phyloP scores from a whole-genome alignment of 1,140 invertebrate genomes.

The Melitaea cinxia region DNA sequence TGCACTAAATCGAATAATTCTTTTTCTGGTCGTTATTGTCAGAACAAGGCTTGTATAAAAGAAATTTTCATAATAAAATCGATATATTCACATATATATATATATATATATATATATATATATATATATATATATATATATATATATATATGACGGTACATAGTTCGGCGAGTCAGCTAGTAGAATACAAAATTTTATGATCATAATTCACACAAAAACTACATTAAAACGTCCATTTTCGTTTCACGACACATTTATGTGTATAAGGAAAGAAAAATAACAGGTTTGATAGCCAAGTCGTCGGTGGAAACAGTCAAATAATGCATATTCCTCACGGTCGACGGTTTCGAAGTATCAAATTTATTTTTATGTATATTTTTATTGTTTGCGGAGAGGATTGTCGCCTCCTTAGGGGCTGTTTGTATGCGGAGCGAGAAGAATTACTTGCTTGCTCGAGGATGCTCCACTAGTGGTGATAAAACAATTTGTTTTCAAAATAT shows the following conservation, averaged over 20 bases:
- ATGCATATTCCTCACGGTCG: slow-evolving; percentile 64
- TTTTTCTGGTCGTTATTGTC: too few species aligned
- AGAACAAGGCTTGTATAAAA: too few species aligned
- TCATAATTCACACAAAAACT: not conserved
- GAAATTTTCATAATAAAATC: too few species aligned
- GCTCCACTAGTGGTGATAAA: slow-evolving; percentile 70
- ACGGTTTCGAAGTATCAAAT: slow-evolving; percentile 69
- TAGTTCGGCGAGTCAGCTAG: too few species aligned
- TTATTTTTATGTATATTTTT: slow-evolving; percentile 80
- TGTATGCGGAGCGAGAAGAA: slow-evolving; percentile 76
- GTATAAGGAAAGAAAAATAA: slow-evolving; percentile 19
- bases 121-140: too few species aligned
- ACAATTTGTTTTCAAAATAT: slow-evolving; percentile 74
- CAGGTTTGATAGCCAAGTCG: slow-evolving; percentile 34
- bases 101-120: too few species aligned
- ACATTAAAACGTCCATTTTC: not conserved
- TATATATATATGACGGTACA: too few species aligned
- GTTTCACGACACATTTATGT: slow-evolving; percentile 8
- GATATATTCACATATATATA: too few species aligned
- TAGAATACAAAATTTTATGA: not conserved
- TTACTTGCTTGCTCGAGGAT: slow-evolving; percentile 65
- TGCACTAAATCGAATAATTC: too few species aligned
- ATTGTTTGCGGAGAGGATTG: slow-evolving; percentile 77
- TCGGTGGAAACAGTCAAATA: slow-evolving; percentile 42
- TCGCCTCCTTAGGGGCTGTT: slow-evolving; percentile 76